Conservation (phyloP, 2,888 invertebrate genomes). For the Deilephila elpenor region DNA sequence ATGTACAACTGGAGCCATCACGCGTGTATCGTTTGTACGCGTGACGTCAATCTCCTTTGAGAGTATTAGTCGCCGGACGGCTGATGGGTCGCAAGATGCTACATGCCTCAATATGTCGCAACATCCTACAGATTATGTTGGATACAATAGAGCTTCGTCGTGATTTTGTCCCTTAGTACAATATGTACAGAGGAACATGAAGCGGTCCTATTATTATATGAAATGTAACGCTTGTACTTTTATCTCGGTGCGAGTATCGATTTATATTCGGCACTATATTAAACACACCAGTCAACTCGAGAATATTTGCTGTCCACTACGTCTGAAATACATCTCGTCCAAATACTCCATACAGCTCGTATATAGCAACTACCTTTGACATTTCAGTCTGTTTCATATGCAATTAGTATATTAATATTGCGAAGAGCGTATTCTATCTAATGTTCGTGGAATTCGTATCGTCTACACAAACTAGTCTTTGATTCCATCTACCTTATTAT, state of each 20-base stretch:
- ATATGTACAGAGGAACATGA: neutral
- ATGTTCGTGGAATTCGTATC: neutral
- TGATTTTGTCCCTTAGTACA: no score
- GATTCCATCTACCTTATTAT: constrained; percentile 36
- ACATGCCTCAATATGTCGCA: no score
- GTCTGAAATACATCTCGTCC: neutral
- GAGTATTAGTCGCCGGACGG: no score
- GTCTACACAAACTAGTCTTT: constrained; percentile 3
- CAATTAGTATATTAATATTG: neutral
- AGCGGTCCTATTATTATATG: neutral
- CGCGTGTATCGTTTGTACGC: no score
- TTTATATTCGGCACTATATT: neutral
- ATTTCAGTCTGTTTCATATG: neutral
- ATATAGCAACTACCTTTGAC: constrained; percentile 10
- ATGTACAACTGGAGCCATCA: no score
- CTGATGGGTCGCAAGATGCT: no score
- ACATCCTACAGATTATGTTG: no score
- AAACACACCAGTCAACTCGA: neutral
- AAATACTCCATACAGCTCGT: neutral
- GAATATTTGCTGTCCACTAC: neutral
- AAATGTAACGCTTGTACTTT: neutral
- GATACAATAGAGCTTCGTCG: no score
- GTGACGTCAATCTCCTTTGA: no score
- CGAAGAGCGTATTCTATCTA: neutral
- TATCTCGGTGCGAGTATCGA: neutral